A percentile compares a stretch with the other conserved stretches of the same genome.
Evolutionary conservation across 2,888 invertebrate species (phyloP).

Genomic region (Cancer borealis): DNA sequence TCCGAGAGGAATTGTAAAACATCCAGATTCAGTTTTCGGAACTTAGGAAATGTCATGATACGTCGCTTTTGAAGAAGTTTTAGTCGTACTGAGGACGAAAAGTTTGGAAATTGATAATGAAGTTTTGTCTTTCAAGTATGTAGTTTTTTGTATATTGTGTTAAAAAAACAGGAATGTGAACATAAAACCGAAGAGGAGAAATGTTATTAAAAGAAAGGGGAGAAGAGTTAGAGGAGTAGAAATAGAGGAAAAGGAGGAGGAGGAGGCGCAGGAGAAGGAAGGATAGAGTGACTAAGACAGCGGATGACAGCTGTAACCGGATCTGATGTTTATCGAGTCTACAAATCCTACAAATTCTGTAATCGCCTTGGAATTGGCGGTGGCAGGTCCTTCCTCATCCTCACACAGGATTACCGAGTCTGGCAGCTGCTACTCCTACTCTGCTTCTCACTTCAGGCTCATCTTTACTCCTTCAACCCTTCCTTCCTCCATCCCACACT

Average conservation of each 20-base stretch:
- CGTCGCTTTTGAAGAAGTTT: slow-evolving; percentile 24
- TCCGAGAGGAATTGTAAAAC: not conserved
- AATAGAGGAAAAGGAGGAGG: not conserved
- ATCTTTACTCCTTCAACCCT: not conserved
- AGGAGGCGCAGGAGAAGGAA: not conserved
- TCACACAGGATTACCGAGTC: not conserved
- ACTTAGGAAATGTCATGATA: slow-evolving; percentile 6
- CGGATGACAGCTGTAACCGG: slow-evolving; percentile 45
- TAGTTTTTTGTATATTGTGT: not conserved
- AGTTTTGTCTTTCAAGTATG: not conserved
- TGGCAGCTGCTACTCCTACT: not conserved
- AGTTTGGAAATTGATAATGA: not conserved
- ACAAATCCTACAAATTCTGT: slow-evolving; percentile 52
- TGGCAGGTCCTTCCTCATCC: not conserved
- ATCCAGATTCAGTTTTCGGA: slow-evolving; percentile 6
- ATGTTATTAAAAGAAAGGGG: not conserved
- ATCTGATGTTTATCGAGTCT: slow-evolving; percentile 41
- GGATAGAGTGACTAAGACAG: slow-evolving; percentile 17
- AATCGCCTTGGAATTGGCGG: slow-evolving; percentile 35
- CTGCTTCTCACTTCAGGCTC: not conserved
- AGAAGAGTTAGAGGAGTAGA: not conserved
- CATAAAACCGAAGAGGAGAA: not conserved
- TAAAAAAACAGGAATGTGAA: not conserved
- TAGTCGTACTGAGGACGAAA: not conserved
- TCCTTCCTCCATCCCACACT: not conserved